A percentile compares a stretch with the other conserved stretches of the same genome.
Evolutionary conservation across 2,888 invertebrate genomes (phyloP).

Genomic region (Callinectes sapidus): DNA sequence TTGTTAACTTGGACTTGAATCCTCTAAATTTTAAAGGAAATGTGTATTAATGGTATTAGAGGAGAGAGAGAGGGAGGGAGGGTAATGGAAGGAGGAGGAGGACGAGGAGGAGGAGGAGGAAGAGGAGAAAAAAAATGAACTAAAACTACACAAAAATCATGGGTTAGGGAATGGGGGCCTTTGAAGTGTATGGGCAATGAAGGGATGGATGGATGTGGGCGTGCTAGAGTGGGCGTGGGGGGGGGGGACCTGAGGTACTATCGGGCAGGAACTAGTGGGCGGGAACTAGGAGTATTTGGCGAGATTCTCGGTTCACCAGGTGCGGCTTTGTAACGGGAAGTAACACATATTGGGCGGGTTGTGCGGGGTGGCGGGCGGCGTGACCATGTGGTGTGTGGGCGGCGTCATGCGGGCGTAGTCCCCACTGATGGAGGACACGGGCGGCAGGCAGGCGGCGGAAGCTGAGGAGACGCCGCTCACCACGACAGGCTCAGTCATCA

Average conservation of each 20-base stretch:
- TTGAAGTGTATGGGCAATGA: neutral
- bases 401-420: constrained; percentile 72
- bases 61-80: neutral
- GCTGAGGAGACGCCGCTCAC: constrained; percentile 48
- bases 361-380: constrained; percentile 72
- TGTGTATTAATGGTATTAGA: neutral
- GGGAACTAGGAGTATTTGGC: neutral
- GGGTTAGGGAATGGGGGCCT: neutral
- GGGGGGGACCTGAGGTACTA: neutral
- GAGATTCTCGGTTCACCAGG: constrained; percentile 57
- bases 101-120: neutral
- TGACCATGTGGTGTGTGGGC: constrained; percentile 70
- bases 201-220: neutral
- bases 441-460: constrained; percentile 60
- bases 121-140: neutral
- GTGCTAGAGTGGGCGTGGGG: neutral
- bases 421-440: constrained; percentile 63
- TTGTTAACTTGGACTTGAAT: neutral
- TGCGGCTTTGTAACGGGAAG: constrained; percentile 71
- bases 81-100: too few species aligned
- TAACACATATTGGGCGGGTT: constrained; percentile 72
- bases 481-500: constrained; percentile 52
- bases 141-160: neutral
- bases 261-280: neutral
- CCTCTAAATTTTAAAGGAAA: constrained; percentile 5